Conservation (phyloP, 2,888 invertebrate genomes). For the Caenorhabditis plicata region DNA sequence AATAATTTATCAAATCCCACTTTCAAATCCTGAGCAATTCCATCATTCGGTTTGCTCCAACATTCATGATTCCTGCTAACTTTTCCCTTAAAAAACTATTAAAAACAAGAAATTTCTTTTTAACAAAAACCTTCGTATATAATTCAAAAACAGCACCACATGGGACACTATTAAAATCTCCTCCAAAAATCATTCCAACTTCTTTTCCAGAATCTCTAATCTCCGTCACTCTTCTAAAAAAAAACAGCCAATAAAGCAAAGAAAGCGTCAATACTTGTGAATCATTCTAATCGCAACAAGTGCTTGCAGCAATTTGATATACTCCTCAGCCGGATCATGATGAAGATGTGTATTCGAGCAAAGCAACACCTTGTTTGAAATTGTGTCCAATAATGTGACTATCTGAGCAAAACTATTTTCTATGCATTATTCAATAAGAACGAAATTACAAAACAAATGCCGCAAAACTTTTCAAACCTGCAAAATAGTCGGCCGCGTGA, state of each 20-base stretch:
- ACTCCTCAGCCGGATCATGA: slow-evolving; percentile 87
- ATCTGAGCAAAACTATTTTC: too few species aligned
- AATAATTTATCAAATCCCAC: too few species aligned
- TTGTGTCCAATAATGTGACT: too few species aligned
- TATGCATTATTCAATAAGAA: too few species aligned
- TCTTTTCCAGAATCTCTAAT: not conserved
- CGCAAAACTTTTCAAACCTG: slow-evolving; percentile 5
- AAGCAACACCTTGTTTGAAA: slow-evolving; percentile 40
- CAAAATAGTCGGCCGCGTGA: slow-evolving; percentile 10
- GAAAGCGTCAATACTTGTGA: not conserved
- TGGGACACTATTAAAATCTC: slow-evolving; percentile 89
- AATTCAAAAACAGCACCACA: slow-evolving; percentile 74
- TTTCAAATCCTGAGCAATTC: not conserved
- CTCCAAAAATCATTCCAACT: slow-evolving; percentile 76
- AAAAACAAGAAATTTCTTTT: not conserved
- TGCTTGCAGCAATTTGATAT: slow-evolving; percentile 81
- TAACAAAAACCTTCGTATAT: slow-evolving; percentile 71
- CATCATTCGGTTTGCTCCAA: slow-evolving; percentile 70
- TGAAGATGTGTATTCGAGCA: slow-evolving; percentile 87
- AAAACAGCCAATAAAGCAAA: not conserved
- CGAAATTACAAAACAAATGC: not conserved
- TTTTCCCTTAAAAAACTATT: slow-evolving; percentile 67
- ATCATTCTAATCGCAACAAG: slow-evolving; percentile 7
- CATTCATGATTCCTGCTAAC: slow-evolving; percentile 75
- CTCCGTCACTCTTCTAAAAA: slow-evolving; percentile 1